These are phyloP conservation scores for Ormyrus labotus DNA, from an alignment of 2,888 invertebrate genomes.

Conservation along the genomic window DNA sequence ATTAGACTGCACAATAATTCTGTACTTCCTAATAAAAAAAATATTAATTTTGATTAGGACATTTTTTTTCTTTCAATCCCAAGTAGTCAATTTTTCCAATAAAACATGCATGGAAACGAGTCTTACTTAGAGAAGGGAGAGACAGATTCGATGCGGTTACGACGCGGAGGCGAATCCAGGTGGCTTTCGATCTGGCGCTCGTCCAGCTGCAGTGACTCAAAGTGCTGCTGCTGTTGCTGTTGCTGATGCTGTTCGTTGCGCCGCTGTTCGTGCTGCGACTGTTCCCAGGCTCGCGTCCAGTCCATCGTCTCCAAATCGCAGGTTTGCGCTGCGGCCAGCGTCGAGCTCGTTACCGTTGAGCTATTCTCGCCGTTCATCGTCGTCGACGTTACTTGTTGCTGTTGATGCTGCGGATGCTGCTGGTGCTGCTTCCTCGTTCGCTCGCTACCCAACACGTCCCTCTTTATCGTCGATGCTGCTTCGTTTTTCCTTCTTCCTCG, in stretches of 20 bases:
- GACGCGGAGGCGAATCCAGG: constrained; percentile 66
- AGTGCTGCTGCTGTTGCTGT: constrained; percentile 53
- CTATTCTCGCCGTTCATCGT: constrained; percentile 59
- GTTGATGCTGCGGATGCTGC: constrained; percentile 31
- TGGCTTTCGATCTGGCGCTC: constrained; percentile 63
- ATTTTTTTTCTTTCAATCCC: too few relatives aligned
- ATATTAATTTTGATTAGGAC: too few relatives aligned
- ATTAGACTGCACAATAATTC: background rate
- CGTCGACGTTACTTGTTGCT: constrained; percentile 55
- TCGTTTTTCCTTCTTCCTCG: constrained; percentile 71
- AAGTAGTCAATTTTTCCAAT: too few relatives aligned
- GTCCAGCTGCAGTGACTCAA: constrained; percentile 63
- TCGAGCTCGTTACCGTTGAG: constrained; percentile 54
- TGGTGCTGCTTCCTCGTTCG: constrained; percentile 37
- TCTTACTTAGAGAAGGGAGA: constrained; percentile 70
- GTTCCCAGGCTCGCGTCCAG: constrained; percentile 71
- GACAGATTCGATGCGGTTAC: constrained; percentile 63
- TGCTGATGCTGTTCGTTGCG: constrained; percentile 55
- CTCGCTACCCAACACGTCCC: constrained; percentile 14
- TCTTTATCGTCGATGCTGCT: constrained; percentile 48
- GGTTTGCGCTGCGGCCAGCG: constrained; percentile 29
- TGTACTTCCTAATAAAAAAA: background rate
- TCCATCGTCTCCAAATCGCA: constrained; percentile 60
- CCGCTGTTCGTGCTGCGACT: constrained; percentile 61
- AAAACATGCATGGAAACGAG: background rate